Base-by-base conservation (phyloP, 2,113 vertebrate genomes). In the Sialia sialis region DNA sequence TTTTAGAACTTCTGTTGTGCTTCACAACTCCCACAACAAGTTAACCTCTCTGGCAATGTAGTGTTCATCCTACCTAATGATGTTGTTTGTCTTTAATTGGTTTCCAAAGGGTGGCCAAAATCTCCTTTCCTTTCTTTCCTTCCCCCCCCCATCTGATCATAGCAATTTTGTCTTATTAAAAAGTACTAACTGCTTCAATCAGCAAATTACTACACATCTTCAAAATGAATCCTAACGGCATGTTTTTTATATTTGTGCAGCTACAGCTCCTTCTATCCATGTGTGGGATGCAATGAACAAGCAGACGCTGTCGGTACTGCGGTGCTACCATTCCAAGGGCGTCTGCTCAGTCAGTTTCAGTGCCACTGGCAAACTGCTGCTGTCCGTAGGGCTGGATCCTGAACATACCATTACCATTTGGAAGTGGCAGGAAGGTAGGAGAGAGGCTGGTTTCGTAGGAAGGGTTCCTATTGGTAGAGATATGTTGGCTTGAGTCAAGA, bases 341-440 rank as follows among this genome's bases (percentile, higher is more conserved):
- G 98, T 99, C 79, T 99, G 99, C 87, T 99, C 98, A 2, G 99
- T 99, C 96, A 99, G 99, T 93, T 99, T 99, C 97, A 99, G 99
- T 90, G 99, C 99, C 93, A 99, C 99, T 29, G 99, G 99, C 51
- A 99, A 99, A 81, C 98, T 99, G 66, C 96, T 99, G 89, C 98
- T 99, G 19, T 99, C 99, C 18, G 97, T 99, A 81, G 99, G 99
- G 66, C 98, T 99, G 87, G 99, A 99, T 96, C 97, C 98, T 0
- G 99, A 99, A 46, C 99, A 99, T 60, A 99, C 99, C 9, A 74
- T 99, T 77, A 99, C 99, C 97, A 98, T 99, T 96, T 99, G 99
- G 99, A 99, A 99, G 86, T 99, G 99, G 99, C 99, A 99, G 93
- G 99, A 99, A 99, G 99, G 99, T 99, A 97, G 84, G 95, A 87